A percentile compares a stretch with the other conserved stretches of the same genome.
These are phyloP conservation scores for Chaenogobius annularis DNA, from an alignment of 2,113 vertebrate genomes.

Conservation along the genomic window DNA sequence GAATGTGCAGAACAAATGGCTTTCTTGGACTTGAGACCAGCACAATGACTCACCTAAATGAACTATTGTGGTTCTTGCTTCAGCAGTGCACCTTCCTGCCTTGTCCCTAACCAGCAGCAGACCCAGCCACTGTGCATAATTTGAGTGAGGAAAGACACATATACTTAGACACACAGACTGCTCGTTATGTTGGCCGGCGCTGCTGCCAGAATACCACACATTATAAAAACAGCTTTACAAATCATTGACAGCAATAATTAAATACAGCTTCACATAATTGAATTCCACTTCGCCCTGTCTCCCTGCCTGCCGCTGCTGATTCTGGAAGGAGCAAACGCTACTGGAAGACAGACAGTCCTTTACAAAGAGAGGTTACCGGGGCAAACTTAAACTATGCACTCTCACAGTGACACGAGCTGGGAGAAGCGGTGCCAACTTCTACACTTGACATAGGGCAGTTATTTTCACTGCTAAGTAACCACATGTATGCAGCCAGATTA, in stretches of 20 bases:
- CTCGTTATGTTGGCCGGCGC: conserved; percentile 48
- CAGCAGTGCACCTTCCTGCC: conserved; percentile 27
- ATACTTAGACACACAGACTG: conserved; percentile 38
- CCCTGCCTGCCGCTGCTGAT: conserved; percentile 27
- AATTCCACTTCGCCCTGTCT: conserved; percentile 56
- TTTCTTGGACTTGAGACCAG: not conserved
- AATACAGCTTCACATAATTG: conserved; percentile 71
- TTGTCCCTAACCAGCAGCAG: conserved; percentile 38
- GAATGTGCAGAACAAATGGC: too few species aligned
- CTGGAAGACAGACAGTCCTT: conserved; percentile 39
- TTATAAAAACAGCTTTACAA: conserved; percentile 72
- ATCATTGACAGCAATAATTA: conserved; percentile 73
- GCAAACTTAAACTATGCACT: conserved; percentile 61
- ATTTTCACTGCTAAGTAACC: conserved; percentile 22
- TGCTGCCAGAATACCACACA: conserved; percentile 69
- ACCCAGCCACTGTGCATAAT: conserved; percentile 34
- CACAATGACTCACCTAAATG: not conserved
- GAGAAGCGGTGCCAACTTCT: conserved; percentile 52
- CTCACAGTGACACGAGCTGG: conserved; percentile 61
- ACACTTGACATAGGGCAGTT: conserved; percentile 27
- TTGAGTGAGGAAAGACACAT: conserved; percentile 38
- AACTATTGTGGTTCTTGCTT: conserved; percentile 35
- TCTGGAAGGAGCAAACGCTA: conserved; percentile 40
- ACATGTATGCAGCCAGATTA: conserved; percentile 28
- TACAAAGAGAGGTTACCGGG: conserved; percentile 63